These are phyloP conservation scores for Gymnodraco acuticeps DNA, from an alignment of 2,797 vertebrate species.

Conservation along the genomic window DNA sequence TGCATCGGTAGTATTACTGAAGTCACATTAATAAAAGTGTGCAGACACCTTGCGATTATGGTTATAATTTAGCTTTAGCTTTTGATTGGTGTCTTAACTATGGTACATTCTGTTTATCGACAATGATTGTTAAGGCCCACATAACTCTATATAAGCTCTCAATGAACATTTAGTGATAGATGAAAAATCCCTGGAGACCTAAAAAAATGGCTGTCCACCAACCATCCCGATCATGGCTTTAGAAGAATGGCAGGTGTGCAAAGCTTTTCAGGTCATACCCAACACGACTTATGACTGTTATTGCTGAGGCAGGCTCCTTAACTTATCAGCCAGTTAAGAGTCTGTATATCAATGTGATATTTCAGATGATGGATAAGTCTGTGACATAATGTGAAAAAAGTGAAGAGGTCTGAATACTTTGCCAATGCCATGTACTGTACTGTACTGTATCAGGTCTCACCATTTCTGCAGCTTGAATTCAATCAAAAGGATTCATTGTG, in stretches of 20 bases:
- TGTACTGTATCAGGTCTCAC: no score
- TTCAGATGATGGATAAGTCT: background rate
- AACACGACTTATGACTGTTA: background rate
- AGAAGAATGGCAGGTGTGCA: background rate
- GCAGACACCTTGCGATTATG: constrained; percentile 1
- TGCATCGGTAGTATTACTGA: background rate
- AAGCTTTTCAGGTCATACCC: background rate
- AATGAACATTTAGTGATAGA: no score
- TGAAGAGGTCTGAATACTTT: background rate
- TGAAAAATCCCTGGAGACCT: no score
- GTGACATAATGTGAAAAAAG: background rate
- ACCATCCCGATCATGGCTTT: no score
- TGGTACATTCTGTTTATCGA: no score
- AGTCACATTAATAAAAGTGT: background rate
- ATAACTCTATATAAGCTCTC: no score
- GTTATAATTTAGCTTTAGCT: background rate
- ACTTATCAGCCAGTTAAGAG: background rate
- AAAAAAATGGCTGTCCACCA: no score
- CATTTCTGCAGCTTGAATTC: no score
- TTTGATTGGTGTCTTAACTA: no score
- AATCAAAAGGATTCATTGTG: no score
- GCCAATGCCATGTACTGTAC: no score
- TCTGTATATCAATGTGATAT: background rate
- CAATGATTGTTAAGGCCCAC: no score
- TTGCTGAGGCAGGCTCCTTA: background rate